Percentiles rank a stretch among this genome's conserved stretches.
Evolutionary conservation across 1,140 invertebrate genomes (phyloP).

Genomic region (Drosophila lacertosa): DNA sequence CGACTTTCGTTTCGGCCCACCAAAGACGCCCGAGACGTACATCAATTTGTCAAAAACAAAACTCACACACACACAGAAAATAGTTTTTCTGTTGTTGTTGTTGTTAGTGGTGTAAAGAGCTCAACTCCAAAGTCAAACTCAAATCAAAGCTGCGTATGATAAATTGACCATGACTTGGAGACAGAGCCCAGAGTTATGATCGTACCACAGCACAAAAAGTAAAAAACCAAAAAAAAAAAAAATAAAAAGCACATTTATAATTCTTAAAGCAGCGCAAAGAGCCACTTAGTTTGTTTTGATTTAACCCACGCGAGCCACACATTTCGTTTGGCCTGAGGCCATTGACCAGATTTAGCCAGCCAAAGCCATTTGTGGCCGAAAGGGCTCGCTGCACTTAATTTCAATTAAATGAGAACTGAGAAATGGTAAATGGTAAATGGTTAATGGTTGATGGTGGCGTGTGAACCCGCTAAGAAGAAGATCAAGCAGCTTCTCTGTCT

Average conservation of each 20-base stretch:
- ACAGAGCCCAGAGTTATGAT: constrained; percentile 18
- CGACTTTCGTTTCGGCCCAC: constrained; percentile 58
- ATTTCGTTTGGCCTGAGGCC: constrained; percentile 47
- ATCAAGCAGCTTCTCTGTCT: not conserved
- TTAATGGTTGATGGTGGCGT: constrained; percentile 36
- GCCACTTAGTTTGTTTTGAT: constrained; percentile 76
- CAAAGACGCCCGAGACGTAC: constrained; percentile 48
- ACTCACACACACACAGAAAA: constrained; percentile 4
- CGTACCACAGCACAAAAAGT: constrained; percentile 7
- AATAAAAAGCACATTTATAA: constrained; percentile 61
- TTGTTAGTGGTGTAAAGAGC: not conserved
- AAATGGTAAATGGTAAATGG: not conserved
- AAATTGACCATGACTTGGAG: constrained; percentile 73
- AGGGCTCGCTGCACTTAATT: constrained; percentile 67
- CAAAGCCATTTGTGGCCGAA: constrained; percentile 29
- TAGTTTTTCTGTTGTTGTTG: not conserved
- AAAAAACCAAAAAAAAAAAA: constrained; percentile 8
- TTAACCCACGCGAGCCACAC: constrained; percentile 61
- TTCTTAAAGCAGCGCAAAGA: constrained; percentile 54
- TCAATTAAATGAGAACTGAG: constrained; percentile 65
- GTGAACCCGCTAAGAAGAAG: constrained; percentile 43
- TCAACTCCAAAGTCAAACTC: constrained; percentile 31
- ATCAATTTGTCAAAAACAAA: constrained; percentile 69
- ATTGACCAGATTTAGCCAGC: constrained; percentile 63
- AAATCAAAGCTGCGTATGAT: constrained; percentile 67